Evolutionary conservation across 2,797 vertebrate genomes (phyloP).

Genomic region (Manis crassicaudata): DNA sequence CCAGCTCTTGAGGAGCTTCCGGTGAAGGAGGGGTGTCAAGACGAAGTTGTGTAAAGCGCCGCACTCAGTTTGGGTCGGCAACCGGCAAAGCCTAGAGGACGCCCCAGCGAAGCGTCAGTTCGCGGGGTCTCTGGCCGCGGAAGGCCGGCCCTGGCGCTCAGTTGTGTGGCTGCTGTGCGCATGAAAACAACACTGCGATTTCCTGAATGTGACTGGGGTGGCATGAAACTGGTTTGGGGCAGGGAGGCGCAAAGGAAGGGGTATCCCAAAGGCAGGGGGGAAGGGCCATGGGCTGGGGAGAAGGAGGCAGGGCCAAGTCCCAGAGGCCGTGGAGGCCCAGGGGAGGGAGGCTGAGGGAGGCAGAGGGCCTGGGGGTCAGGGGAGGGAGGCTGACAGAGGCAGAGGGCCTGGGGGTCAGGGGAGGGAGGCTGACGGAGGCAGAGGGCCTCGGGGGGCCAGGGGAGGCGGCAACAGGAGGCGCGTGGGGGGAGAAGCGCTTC

Average conservation of each 20-base stretch:
- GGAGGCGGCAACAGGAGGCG: fast-evolving
- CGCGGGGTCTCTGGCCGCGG: background rate
- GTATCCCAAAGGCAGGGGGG: background rate
- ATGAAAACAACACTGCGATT: background rate
- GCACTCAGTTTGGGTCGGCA: no score
- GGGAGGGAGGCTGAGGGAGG: background rate
- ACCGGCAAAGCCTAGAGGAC: background rate
- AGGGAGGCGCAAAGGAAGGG: background rate
- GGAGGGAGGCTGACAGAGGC: background rate
- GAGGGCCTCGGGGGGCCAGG: no score
- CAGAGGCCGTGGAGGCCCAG: background rate
- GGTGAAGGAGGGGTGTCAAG: background rate
- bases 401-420: background rate
- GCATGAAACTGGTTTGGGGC: background rate
- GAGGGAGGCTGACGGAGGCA: background rate
- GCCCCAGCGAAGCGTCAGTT: background rate
- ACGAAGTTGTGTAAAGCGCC: fast-evolving
- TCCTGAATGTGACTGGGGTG: background rate
- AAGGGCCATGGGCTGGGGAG: no score
- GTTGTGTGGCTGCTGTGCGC: background rate
- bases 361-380: no score
- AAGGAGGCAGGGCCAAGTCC: background rate
- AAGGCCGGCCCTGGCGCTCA: background rate
- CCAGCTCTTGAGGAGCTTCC: background rate
- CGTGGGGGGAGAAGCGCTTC: fast-evolving